Evolutionary conservation across 2,888 invertebrate genomes (phyloP), one percentile per base, ranked within the genome.

Genomic region (Aspidiotus destructor): DNA sequence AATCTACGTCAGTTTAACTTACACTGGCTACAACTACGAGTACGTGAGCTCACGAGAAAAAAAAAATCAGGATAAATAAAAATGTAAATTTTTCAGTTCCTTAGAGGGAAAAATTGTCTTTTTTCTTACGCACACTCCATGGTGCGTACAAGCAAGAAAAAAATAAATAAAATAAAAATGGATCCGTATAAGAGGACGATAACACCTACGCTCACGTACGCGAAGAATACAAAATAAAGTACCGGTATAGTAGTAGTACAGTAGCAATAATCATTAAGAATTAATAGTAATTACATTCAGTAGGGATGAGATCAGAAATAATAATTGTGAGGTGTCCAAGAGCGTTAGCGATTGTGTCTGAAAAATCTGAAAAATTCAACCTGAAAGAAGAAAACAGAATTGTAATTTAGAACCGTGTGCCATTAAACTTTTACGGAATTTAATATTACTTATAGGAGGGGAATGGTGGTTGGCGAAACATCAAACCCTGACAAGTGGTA

Each of bases 261-360:
- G 10, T 13, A 48, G n/a, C 48, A 48, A 48, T 48, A 48, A 11
- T 11, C 48, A n/a, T 48, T 13, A 48, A 28, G 28, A 28, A 28
- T 13, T 48, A 48, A 48, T 48, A 48, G n/a, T 48, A 48, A 48
- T 58, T 58, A 58, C 58, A 58, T 13, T 8, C 28, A 28, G 28
- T 28, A 67, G 52, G 67, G 67, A 67, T 67, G 67, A 67, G 67
- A 67, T 67, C 67, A 67, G 58, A 58, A 60, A 60, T 48, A 48
- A 67, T 57, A 48, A 60, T 67, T 48, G 67, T 67, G 67, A 65
- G 17, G 58, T 58, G 40, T 58, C 58, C 13, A 58, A 40, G 17
- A 17, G 58, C 40, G 11, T 58, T 48, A 28, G 28, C 28, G 28
- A 28, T 28, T 28, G 28, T 28, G 28, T 28, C 28, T 28, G 28